These are phyloP conservation scores for Pangasius djambal DNA, from an alignment of 2,797 vertebrate species.

Conservation along the genomic window DNA sequence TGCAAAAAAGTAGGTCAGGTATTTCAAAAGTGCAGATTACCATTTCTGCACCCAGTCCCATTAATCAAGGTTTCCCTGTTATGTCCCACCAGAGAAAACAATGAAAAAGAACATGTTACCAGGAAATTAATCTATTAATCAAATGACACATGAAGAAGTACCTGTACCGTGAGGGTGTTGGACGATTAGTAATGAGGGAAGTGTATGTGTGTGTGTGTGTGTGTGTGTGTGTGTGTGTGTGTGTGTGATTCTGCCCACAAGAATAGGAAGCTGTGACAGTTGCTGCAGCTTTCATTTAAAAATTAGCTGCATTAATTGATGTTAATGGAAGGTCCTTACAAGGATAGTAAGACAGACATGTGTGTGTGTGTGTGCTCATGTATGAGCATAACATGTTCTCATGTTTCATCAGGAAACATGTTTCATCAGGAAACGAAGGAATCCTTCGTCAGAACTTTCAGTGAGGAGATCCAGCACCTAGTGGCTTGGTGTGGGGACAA, in stretches of 20 bases:
- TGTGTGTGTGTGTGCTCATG: background rate
- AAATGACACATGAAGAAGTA: constrained; percentile 68
- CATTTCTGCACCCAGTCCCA: constrained; percentile 67
- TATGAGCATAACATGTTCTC: background rate
- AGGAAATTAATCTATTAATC: constrained; percentile 78
- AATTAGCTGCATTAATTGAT: background rate
- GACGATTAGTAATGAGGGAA: background rate
- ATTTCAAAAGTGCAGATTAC: constrained; percentile 75
- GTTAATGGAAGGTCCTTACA: background rate
- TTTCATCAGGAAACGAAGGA: too few species aligned
- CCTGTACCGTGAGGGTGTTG: constrained; percentile 41
- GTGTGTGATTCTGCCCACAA: background rate
- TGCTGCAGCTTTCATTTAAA: background rate
- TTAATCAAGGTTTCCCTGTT: constrained; percentile 72
- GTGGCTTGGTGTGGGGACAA: too few species aligned
- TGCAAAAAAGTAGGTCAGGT: constrained; percentile 76
- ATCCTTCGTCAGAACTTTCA: too few species aligned
- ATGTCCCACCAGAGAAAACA: constrained; percentile 75
- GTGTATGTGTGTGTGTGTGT: constrained; percentile 3
- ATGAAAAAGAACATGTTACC: constrained; percentile 70
- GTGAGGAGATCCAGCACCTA: too few species aligned
- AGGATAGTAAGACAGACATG: background rate
- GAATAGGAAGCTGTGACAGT: background rate
- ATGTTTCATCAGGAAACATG: background rate
- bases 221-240: background rate